Conservation (phyloP, 2,113 vertebrate species). For the Acrocephalus arundinaceus region DNA sequence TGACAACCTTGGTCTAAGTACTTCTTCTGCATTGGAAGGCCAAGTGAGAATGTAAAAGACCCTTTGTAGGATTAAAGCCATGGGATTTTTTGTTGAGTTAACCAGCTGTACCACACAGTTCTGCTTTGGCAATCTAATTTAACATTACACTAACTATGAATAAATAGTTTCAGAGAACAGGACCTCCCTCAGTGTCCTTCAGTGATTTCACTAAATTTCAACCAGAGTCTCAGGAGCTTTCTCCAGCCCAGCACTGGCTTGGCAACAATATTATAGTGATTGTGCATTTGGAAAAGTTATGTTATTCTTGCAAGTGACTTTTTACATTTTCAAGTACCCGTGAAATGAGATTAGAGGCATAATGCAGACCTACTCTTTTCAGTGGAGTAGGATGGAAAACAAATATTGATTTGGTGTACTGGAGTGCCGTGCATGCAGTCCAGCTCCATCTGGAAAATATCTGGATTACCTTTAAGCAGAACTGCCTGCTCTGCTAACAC, state of each 20-base stretch:
- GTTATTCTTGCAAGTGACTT: neutral
- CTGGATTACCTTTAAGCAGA: neutral
- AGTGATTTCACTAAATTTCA: neutral
- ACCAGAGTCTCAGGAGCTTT: neutral
- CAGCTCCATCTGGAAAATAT: neutral
- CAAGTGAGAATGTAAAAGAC: neutral
- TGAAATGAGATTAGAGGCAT: neutral
- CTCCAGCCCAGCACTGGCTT: neutral
- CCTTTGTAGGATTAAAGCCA: neutral
- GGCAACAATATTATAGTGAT: neutral
- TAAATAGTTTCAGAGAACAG: neutral
- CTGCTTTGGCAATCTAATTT: neutral
- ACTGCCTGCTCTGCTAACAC: neutral
- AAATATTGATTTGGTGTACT: neutral
- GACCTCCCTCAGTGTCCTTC: neutral
- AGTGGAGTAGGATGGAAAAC: neutral
- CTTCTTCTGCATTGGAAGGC: neutral
- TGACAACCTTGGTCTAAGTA: neutral
- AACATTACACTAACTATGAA: neutral
- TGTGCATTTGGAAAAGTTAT: neutral
- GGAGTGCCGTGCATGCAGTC: fast-evolving
- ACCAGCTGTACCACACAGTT: neutral
- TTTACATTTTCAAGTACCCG: neutral
- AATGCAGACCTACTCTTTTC: neutral
- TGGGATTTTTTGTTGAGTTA: neutral